Base-by-base conservation (phyloP, 2,888 invertebrate species). In the Acrobasis consociella region DNA sequence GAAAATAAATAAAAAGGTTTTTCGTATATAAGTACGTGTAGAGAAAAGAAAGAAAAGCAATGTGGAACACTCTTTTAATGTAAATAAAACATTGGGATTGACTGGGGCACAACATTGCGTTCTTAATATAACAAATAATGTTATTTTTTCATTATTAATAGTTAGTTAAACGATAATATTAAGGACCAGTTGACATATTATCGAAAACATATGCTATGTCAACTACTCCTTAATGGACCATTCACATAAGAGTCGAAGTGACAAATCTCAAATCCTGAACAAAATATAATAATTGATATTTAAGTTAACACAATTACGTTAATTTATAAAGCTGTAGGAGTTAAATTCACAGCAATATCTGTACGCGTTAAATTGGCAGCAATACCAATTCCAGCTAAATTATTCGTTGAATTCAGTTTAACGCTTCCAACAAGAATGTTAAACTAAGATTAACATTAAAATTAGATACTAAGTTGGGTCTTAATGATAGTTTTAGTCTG, bases 81-180 rank as follows among this genome's bases (percentile, higher is more conserved):
- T 81, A 89, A 90, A 89, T 82, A 89, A 88, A 92, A 92, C 90
- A 91, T 80, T 80, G 82, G 91, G 91, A 91, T 85, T 94, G 95
- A 95, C 93, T 94, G 95, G 96, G 96, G 96, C 96, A 96, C 96
- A 96, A 96, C 95, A 96, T 94, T 95, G 96, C 95, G 91, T 90
- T 88, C 85, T 91, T 88, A 83, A 77, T 80, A 87, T 82, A 64
- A 77, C 73, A 75, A 65, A 75, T 73, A 77, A 70, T 73, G 62
- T 69, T 71, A 67, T 70, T 71, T 67, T 65, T 68, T 69, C 56
- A 63, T 64, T 71, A 63, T 46, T 17, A 63, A 58, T 65, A 63
- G 50, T 63, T 63, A 63, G 17, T 61, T 53, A 37, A 22, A 49
- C 31, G n/a, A 65, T 49, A 37, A 50, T 52, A 39, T 39, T 46